Conservation (phyloP, 1,140 invertebrate genomes). For the Procambarus clarkii region DNA sequence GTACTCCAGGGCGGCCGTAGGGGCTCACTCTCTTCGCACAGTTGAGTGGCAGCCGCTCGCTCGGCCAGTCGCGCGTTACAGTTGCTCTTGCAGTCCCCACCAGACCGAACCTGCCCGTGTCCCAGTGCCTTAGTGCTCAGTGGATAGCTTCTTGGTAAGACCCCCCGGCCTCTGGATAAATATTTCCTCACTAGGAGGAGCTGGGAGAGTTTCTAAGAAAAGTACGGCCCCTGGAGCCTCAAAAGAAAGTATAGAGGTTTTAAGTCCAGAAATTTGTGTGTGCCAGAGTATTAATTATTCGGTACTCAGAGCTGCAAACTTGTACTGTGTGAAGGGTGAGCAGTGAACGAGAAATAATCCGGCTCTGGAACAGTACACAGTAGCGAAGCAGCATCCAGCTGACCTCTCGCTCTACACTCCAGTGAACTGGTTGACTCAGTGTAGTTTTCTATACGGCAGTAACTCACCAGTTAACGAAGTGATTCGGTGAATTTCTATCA, state of each 20-base stretch:
- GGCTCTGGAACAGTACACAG: constrained; percentile 27
- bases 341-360: constrained; percentile 39
- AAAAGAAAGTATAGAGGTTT: not conserved
- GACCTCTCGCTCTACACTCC: not conserved
- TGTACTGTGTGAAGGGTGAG: constrained; percentile 44
- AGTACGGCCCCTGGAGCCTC: not conserved
- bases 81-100: constrained; percentile 54
- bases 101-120: constrained; percentile 44
- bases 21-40: constrained; percentile 57
- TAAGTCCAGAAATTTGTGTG: constrained; percentile 7
- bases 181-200: constrained; percentile 20
- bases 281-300: not conserved
- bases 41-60: constrained; percentile 68
- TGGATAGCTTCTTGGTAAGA: constrained; percentile 50
- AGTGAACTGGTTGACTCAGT: constrained; percentile 39
- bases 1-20: constrained; percentile 52
- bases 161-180: not conserved
- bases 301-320: constrained; percentile 8
- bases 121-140: constrained; percentile 42
- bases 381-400: constrained; percentile 14
- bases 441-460: constrained; percentile 15
- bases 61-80: constrained; percentile 68
- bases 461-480: constrained; percentile 9
- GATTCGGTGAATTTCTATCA: not conserved
- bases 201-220: not conserved